These are phyloP conservation scores for Monodelphis domestica DNA, from an alignment of 2,797 vertebrate genomes.

Conservation along the genomic window DNA sequence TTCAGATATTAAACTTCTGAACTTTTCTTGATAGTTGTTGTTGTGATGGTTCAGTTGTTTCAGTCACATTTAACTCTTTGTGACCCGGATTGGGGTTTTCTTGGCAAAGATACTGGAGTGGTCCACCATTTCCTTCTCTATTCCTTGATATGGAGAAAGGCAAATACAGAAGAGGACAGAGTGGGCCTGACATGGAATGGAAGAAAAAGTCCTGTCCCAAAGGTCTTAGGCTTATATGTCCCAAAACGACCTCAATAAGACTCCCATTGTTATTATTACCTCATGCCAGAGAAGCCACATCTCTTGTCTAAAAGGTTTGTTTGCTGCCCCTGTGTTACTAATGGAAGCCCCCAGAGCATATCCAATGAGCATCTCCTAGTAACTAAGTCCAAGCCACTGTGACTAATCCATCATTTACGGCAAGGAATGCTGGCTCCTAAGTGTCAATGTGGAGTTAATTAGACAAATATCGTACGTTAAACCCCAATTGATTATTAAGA, in stretches of 20 bases:
- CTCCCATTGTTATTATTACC: neutral
- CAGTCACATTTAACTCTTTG: too few relatives aligned
- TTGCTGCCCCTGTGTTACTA: neutral
- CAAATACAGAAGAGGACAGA: neutral
- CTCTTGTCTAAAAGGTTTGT: neutral
- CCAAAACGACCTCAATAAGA: neutral
- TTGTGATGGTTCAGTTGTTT: too few relatives aligned
- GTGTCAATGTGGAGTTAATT: constrained; percentile 86
- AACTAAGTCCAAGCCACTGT: constrained; percentile 77
- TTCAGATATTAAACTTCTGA: neutral
- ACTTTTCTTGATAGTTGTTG: neutral
- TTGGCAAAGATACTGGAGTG: too few relatives aligned
- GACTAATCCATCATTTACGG: constrained; percentile 84
- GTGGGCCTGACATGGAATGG: too few relatives aligned
- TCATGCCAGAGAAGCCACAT: neutral
- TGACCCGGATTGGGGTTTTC: too few relatives aligned
- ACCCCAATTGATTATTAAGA: constrained; percentile 86
- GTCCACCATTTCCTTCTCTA: too few relatives aligned
- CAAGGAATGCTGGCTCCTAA: constrained; percentile 78
- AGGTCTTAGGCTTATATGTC: neutral
- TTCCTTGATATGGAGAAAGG: neutral
- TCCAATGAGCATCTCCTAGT: constrained; percentile 59
- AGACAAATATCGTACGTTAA: constrained; percentile 85
- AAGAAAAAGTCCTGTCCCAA: neutral
- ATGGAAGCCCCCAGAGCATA: constrained; percentile 22